Percentiles rank a stretch among this genome's conserved stretches.
Evolutionary conservation across 2,113 vertebrate genomes (phyloP).

Genomic region (Urocynchramus pylzowi): DNA sequence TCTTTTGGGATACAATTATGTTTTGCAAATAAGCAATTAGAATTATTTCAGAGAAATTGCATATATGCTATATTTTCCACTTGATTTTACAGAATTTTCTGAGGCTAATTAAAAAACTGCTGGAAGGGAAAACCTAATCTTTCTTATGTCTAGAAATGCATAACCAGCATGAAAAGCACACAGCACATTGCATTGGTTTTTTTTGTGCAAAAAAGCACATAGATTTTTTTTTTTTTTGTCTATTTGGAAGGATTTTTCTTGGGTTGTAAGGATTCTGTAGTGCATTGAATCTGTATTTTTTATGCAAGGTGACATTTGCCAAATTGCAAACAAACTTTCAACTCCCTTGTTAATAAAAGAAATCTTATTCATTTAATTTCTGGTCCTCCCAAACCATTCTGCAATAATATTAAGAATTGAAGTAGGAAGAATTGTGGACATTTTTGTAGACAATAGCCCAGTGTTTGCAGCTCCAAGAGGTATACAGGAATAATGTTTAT

Average conservation of each 20-base stretch:
- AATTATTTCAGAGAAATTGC: background rate
- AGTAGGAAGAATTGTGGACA: background rate
- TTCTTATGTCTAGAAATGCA: background rate
- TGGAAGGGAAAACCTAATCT: background rate
- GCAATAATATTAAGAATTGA: background rate
- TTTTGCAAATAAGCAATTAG: background rate
- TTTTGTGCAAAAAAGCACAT: too few relatives aligned
- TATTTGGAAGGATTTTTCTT: background rate
- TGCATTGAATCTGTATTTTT: background rate
- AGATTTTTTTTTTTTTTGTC: background rate
- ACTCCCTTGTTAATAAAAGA: background rate
- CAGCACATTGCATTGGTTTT: fast-evolving
- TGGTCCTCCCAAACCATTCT: background rate
- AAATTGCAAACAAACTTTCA: background rate
- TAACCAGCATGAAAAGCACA: background rate
- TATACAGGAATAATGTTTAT: background rate
- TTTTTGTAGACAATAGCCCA: background rate
- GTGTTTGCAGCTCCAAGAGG: background rate
- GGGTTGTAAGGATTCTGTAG: background rate
- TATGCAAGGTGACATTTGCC: background rate
- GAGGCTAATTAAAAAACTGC: background rate
- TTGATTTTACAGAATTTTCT: background rate
- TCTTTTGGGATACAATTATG: background rate
- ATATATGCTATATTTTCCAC: background rate
- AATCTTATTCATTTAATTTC: background rate